phyloP scores from a whole-genome alignment of 2,888 invertebrate species.

The Ptilodon capucinus region DNA sequence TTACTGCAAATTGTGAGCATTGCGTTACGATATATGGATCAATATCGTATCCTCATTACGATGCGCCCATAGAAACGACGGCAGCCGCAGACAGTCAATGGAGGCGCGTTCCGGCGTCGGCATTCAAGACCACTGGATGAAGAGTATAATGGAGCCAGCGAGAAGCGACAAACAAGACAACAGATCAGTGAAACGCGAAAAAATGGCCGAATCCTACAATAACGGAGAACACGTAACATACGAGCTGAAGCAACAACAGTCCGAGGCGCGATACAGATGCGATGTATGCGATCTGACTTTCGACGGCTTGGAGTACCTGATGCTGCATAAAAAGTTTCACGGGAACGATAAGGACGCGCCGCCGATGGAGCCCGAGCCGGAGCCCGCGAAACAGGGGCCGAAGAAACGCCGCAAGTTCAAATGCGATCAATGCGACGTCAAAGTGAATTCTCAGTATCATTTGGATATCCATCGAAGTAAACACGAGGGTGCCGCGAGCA shows the following conservation, averaged over 20 bases:
- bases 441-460: conserved; percentile 77
- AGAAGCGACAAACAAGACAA: conserved; percentile 67
- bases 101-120: conserved; percentile 71
- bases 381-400: conserved; percentile 53
- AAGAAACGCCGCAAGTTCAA: conserved; percentile 74
- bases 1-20: conserved; percentile 46
- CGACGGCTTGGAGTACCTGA: conserved; percentile 71
- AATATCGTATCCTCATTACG: conserved; percentile 52
- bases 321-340: conserved; percentile 76
- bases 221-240: conserved; percentile 63
- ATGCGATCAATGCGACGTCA: conserved; percentile 75
- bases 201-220: conserved; percentile 71
- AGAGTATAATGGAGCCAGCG: conserved; percentile 77
- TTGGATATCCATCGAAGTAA: conserved; percentile 75
- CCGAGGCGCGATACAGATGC: conserved; percentile 61
- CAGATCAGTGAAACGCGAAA: conserved; percentile 71
- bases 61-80: conserved; percentile 57
- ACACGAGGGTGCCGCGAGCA: conserved; percentile 68
- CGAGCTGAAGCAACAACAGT: conserved; percentile 61
- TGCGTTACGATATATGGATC: conserved; percentile 56
- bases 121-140: conserved; percentile 77
- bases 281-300: conserved; percentile 74
- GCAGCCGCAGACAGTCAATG: conserved; percentile 54
- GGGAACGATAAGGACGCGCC: conserved; percentile 70
- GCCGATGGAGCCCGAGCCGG: conserved; percentile 57